phyloP scores from a whole-genome alignment of 2,888 invertebrate species.

The Tipula helvola region DNA sequence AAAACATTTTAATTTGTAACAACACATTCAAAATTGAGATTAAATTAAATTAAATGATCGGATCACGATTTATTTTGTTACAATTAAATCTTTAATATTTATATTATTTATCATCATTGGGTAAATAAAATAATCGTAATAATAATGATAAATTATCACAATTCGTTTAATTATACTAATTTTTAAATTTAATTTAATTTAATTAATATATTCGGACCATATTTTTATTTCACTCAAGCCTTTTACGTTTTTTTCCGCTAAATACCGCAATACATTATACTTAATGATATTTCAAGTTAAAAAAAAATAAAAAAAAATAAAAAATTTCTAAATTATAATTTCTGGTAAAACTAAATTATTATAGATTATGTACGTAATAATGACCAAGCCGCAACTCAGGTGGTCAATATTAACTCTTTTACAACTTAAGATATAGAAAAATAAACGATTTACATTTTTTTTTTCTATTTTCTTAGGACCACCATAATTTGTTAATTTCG shows the following conservation, averaged over 20 bases:
- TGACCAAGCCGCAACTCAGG: not conserved
- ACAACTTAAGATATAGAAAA: not conserved
- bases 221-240: not conserved
- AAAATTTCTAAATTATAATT: not conserved
- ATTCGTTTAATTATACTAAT: not conserved
- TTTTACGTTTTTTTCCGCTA: not conserved
- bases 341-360: not conserved
- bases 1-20: not conserved
- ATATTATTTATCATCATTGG: not conserved
- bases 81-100: not conserved
- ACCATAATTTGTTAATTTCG: not conserved
- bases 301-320: no score
- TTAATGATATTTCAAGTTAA: not conserved
- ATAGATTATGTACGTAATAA: not conserved
- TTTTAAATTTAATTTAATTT: not conserved
- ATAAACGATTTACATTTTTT: not conserved
- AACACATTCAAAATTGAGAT: not conserved
- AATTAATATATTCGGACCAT: not conserved
- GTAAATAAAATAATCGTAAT: not conserved
- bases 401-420: not conserved
- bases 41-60: not conserved
- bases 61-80: not conserved
- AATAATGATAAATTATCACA: not conserved
- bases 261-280: not conserved
- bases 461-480: not conserved